Evolutionary conservation across 2,113 vertebrate species (phyloP), one percentile per base, ranked within the genome.

Genomic region (Coturnix japonica): DNA sequence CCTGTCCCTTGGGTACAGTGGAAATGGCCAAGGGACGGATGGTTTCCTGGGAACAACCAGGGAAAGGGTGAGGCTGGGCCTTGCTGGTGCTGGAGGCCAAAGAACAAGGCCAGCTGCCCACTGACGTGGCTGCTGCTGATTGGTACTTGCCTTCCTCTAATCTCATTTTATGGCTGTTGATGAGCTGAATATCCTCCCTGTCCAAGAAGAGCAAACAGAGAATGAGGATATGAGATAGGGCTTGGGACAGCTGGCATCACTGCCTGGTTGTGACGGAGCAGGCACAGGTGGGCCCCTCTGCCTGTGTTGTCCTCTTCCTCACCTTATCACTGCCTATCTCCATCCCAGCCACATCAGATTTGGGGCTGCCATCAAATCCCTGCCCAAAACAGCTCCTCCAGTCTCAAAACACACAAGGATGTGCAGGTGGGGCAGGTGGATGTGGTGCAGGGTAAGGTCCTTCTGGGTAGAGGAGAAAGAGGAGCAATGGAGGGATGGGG

Each of bases 71-170:
- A 91, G 94, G 89, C 85, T 3, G 7, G 66, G 74, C 65, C 39
- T 85, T 76, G 73, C 87, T 91, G 51, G 26, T 53, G 75, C n/a
- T 19, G 26, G 85, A 94, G 96, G 91, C 91, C 96, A 97, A 97
- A 97, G 97, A 96, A 94, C 97, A 97, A 97, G 97, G 97, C 94
- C 96, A 93, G 95, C 72, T 95, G 90, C 92, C 94, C 92, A 83
- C 2, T 3, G 91, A 97, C 39, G 81, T 90, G 91, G 90, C 87
- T 0, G 22, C 83, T 67, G 92, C 85, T 87, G 81, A 89, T 90
- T 86, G 93, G 95, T 0, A n/a, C 81, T 88, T 84, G 78, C 89
- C 61, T 75, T 76, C 73, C 33, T 95, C 96, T 97, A 97, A 97
- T 97, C 97, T 96, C 60, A 1, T 89, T 97, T 97, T 97, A 97